phyloP scores from a whole-genome alignment of 2,113 vertebrate species.

The Seriola aureovittata region DNA sequence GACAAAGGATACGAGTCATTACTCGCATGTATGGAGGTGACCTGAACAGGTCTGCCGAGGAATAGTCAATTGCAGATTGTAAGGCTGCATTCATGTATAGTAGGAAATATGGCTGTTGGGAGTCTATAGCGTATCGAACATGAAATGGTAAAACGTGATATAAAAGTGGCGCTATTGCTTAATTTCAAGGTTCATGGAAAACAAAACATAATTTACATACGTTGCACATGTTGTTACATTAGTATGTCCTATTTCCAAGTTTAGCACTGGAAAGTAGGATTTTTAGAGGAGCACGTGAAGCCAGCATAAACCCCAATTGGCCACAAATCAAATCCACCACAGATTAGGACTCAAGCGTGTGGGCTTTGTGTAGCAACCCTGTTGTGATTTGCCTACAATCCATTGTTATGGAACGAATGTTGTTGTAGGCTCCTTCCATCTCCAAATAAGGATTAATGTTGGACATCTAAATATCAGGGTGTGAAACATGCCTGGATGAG shows the following conservation, averaged over 20 bases:
- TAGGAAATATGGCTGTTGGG: not conserved
- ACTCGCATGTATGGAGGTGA: not conserved
- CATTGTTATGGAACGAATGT: conserved; percentile 37
- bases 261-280: not conserved
- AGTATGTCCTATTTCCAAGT: not conserved
- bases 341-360: conserved; percentile 62
- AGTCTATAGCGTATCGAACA: too few species aligned
- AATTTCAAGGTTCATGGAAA: not conserved
- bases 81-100: not conserved
- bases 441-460: conserved; percentile 44
- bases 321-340: conserved; percentile 65
- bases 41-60: not conserved
- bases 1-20: not conserved
- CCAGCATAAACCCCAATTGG: conserved; percentile 62
- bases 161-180: not conserved
- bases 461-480: conserved; percentile 6
- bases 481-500: conserved; percentile 16
- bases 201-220: not conserved
- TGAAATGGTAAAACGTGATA: not conserved
- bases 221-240: not conserved
- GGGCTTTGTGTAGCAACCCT: conserved; percentile 32
- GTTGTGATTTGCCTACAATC: conserved; percentile 34
- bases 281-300: conserved; percentile 44
- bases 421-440: conserved; percentile 1
- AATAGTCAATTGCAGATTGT: conserved; percentile 43